Percentiles rank a stretch among this genome's conserved stretches.
Evolutionary conservation across 2,113 vertebrate species (phyloP).

Genomic region (Ophthalmotilapia sp.): DNA sequence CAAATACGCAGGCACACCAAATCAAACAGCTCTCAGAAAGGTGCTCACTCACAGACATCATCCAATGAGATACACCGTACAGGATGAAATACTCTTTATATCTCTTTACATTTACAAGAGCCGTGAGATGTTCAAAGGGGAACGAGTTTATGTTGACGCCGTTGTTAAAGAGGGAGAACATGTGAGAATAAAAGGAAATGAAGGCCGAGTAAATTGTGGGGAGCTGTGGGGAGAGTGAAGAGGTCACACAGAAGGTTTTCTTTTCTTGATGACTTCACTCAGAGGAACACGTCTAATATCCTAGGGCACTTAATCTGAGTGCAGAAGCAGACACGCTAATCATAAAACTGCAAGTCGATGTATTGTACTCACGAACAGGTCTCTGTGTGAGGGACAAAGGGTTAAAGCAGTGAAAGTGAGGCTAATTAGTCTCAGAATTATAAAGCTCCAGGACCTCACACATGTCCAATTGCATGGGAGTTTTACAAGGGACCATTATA

Average conservation of each 20-base stretch:
- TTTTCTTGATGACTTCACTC: constrained; percentile 45
- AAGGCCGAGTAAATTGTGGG: neutral
- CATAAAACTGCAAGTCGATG: neutral
- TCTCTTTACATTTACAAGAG: neutral
- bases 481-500: neutral
- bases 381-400: neutral
- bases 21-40: neutral
- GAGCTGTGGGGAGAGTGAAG: neutral
- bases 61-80: neutral
- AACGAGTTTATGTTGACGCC: neutral
- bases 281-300: constrained; percentile 14
- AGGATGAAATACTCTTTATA: neutral
- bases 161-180: neutral
- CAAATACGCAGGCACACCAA: neutral
- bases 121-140: neutral
- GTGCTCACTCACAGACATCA: neutral
- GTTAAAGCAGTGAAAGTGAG: constrained; percentile 3
- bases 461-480: neutral
- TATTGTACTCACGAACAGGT: neutral
- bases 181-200: neutral
- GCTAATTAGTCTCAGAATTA: neutral
- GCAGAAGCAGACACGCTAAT: constrained; percentile 38
- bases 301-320: neutral
- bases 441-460: constrained; percentile 4
- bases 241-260: constrained; percentile 21